Base-by-base conservation (phyloP, 23 tunicate genomes). In the Phallusia fumigata region DNA sequence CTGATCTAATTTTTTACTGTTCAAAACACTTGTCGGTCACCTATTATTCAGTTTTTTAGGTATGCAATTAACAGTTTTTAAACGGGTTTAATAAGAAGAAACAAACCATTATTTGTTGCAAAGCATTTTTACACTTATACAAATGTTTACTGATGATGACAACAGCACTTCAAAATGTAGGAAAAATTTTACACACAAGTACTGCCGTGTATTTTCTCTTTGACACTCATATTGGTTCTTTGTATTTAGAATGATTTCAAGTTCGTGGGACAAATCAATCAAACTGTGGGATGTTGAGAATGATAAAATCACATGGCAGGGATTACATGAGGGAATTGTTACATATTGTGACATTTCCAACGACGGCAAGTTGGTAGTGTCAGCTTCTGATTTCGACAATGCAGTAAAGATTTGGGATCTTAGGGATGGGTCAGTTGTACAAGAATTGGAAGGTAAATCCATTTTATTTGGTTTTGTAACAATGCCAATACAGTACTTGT, bases 191-290 rank as follows among this genome's bases (percentile, higher is more conserved):
- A n/a, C 10, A 40, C 47, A 40, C 47, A 40, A 3, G 47, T 5
- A 5, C 5, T 40, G 47, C 47, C 10, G 5, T 40, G 10, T 40
- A 3, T 40, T 40, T 40, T 40, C 32, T 65, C 6, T 65, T 65
- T 65, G 6, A 28, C 74, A 65, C 74, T 65, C 18, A 52, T 52
- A 52, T 52, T 52, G 18, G 19, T 18, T 18, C 65, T 18, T 19
- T n/a, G n/a, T n/a, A n/a, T n/a, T n/a, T n/a, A 87, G 88, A 47
- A 64, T 92, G 24, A 21, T 94, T 13, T 86, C 98, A 19, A 89
- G 91, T 10, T 94, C 98, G 21, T 94, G 91, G 90, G 98, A 94
- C 73, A 94, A 87, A 72, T 53, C 88, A 31, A 33, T 94, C 3
- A 78, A 87, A 47, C 76, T 80, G 21, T 77, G 75, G 79, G 98